phyloP scores from a whole-genome alignment of 1,140 invertebrate species.

The Drosophila kanapiae region DNA sequence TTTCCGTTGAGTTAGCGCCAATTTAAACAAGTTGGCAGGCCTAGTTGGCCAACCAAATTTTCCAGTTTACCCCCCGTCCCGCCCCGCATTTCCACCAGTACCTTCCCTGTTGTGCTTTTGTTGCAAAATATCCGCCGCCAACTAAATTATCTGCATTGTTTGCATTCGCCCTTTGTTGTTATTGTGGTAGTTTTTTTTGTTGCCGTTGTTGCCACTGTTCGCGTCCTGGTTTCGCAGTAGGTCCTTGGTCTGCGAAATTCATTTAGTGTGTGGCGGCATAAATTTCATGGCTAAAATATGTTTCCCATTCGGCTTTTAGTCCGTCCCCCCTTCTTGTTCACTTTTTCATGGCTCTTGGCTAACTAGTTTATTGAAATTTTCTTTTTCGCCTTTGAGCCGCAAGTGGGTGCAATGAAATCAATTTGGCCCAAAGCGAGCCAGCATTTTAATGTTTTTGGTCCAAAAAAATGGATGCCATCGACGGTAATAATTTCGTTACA shows the following conservation, averaged over 20 bases:
- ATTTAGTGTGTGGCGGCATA: slow-evolving; percentile 74
- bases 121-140: slow-evolving; percentile 62
- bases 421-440: slow-evolving; percentile 48
- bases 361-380: slow-evolving; percentile 64
- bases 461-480: background rate
- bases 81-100: slow-evolving; percentile 1
- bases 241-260: slow-evolving; percentile 59
- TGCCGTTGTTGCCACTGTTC: slow-evolving; percentile 34
- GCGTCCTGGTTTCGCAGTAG: slow-evolving; percentile 29
- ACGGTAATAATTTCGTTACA: background rate
- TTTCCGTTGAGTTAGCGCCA: slow-evolving; percentile 54
- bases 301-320: slow-evolving; percentile 60
- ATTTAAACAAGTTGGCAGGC: slow-evolving; percentile 68
- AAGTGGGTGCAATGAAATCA: slow-evolving; percentile 55
- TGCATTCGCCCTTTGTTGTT: slow-evolving; percentile 64
- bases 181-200: slow-evolving; percentile 12
- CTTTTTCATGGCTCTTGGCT: slow-evolving; percentile 47
- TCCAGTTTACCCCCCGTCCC: background rate
- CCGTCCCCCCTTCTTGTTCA: slow-evolving; percentile 13
- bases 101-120: slow-evolving; percentile 36
- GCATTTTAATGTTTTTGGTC: slow-evolving; percentile 19
- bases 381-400: slow-evolving; percentile 21
- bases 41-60: slow-evolving; percentile 20
- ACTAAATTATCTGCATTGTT: slow-evolving; percentile 81
- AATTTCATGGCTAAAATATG: slow-evolving; percentile 79